Conservation (phyloP, 1,140 invertebrate species). For the Aleiodes sp. region DNA sequence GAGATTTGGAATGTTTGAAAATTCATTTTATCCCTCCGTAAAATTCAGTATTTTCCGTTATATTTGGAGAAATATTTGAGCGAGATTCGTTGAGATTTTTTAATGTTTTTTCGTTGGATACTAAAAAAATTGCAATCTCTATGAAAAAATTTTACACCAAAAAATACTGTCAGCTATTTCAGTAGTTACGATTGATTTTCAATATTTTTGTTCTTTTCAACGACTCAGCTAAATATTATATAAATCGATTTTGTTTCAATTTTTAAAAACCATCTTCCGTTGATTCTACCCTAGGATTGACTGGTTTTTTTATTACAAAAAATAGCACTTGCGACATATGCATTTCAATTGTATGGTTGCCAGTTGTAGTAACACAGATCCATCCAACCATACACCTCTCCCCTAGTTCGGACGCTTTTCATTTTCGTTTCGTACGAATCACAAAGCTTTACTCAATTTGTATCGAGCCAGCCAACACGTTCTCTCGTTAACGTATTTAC, state of each 20-base stretch:
- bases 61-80: no score
- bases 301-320: background rate
- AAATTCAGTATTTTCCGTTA: no score
- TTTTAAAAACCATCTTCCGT: background rate
- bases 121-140: no score
- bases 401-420: constrained; percentile 23
- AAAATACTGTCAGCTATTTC: no score
- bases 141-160: no score
- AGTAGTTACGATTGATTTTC: no score
- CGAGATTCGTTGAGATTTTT: no score
- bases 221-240: background rate
- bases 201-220: no score
- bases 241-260: background rate
- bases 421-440: constrained; percentile 33
- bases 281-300: background rate
- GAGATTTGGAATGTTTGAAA: no score
- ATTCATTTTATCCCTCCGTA: no score
- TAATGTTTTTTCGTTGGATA: no score
- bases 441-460: constrained; percentile 36
- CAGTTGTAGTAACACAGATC: constrained; percentile 17
- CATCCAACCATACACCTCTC: constrained; percentile 22
- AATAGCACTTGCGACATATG: background rate
- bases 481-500: background rate
- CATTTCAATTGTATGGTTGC: background rate
- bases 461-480: constrained; percentile 23